Conservation (phyloP, 1,140 invertebrate species). For the Drosophila fuyamai region DNA sequence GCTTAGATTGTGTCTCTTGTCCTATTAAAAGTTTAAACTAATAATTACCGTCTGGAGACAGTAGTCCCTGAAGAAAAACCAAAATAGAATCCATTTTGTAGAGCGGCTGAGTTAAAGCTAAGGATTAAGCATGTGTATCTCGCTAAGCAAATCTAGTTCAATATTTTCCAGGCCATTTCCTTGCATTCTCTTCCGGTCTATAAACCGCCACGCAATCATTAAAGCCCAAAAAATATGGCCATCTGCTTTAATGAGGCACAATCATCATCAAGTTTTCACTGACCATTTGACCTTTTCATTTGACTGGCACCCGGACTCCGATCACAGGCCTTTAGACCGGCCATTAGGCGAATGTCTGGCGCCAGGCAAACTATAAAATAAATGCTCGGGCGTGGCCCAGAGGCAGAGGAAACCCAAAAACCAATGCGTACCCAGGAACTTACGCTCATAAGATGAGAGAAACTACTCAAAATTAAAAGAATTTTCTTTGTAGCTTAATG, state of each 20-base stretch:
- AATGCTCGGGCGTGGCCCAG: slow-evolving; percentile 61
- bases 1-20: background rate
- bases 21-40: background rate
- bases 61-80: background rate
- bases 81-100: background rate
- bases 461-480: background rate
- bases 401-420: slow-evolving; percentile 28
- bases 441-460: background rate
- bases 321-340: slow-evolving; percentile 29
- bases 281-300: slow-evolving; percentile 70
- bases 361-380: slow-evolving; percentile 75
- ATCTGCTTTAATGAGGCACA: slow-evolving; percentile 48
- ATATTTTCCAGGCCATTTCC: slow-evolving; percentile 39
- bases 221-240: slow-evolving; percentile 42
- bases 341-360: slow-evolving; percentile 73
- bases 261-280: slow-evolving; percentile 54
- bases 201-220: slow-evolving; percentile 32
- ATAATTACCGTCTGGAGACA: background rate
- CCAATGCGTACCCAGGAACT: slow-evolving; percentile 3
- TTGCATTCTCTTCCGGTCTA: slow-evolving; percentile 21
- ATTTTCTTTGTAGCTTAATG: too few species aligned
- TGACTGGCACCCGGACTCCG: slow-evolving; percentile 26
- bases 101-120: background rate
- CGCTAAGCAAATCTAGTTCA: slow-evolving; percentile 15
- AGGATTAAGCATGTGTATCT: slow-evolving; percentile 9